Evolutionary conservation across 2,888 invertebrate genomes (phyloP).

Genomic region (Macrophya annulata): DNA sequence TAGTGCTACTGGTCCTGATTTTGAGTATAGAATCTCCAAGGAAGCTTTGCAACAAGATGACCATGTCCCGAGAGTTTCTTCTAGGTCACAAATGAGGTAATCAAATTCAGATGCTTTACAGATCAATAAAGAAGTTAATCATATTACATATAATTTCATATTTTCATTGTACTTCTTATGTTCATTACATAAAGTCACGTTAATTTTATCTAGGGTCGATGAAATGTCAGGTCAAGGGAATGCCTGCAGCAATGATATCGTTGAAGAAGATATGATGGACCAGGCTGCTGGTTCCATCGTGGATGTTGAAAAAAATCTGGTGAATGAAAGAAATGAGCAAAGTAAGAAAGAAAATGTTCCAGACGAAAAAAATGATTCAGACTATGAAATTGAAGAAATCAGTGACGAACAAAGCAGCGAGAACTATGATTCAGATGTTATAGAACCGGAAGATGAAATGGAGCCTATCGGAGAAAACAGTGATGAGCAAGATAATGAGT

Average conservation of each 20-base stretch:
- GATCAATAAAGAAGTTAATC: slow-evolving; percentile 33
- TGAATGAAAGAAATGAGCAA: neutral
- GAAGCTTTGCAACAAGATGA: neutral
- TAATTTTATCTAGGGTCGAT: slow-evolving; percentile 46
- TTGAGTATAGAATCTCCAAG: neutral
- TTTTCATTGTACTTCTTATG: slow-evolving; percentile 19
- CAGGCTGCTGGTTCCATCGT: neutral
- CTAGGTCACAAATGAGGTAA: slow-evolving; percentile 26
- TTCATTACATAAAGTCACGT: neutral
- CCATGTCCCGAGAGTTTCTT: slow-evolving; percentile 2
- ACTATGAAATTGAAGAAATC: slow-evolving; percentile 44
- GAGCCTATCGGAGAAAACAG: slow-evolving; percentile 1
- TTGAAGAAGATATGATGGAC: slow-evolving; percentile 26
- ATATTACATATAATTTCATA: slow-evolving; percentile 11
- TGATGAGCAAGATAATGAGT: slow-evolving; percentile 36
- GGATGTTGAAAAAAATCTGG: slow-evolving; percentile 1
- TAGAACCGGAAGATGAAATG: slow-evolving; percentile 18
- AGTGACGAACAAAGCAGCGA: slow-evolving; percentile 12
- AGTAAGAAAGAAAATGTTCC: neutral
- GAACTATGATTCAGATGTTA: neutral
- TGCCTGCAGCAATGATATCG: slow-evolving; percentile 9
- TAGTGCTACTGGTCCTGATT: slow-evolving; percentile 5
- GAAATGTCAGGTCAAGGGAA: slow-evolving; percentile 25
- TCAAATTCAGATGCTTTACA: slow-evolving; percentile 34
- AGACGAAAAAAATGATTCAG: neutral